Evolutionary conservation across 2,113 vertebrate species (phyloP), one percentile per base, ranked within the genome.

Genomic region (Oxygymnocypris stewartii): DNA sequence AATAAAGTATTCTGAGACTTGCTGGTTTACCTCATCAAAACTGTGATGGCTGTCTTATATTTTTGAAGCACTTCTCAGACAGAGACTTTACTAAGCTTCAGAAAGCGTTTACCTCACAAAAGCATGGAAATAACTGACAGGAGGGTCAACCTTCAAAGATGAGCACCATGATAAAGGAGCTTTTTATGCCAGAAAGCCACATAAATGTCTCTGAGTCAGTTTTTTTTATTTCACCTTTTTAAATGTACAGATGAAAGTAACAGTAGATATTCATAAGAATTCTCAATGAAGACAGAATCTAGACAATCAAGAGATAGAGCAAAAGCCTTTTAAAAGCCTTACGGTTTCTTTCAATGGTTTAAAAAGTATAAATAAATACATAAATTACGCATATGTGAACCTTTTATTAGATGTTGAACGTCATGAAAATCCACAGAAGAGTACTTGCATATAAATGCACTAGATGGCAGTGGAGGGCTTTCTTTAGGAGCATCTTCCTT

Each of bases 111-210:
- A 59, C 69, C 31, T 79, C 8, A 37, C 79, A 82, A 74, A 81
- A 76, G 84, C 83, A 81, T 81, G 76, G 76, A 82, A 85, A 80
- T 87, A 87, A 87, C 61, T 80, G 86, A 51, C 77, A 75, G 77
- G 82, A 79, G 63, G 76, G 82, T 37, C 51, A 80, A 31, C 69
- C 42, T 85, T 81, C 57, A 63, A 31, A 16, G 42, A 88, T 82
- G 23, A 85, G 42, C 35, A 11, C 40, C 78, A 54, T 57, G 57
- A 75, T 57, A 37, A 20, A 82, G 25, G n/a, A 61, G 49, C 35
- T 63, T 47, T 73, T 80, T n/a, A 49, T 63, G 63, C 75, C 44
- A 79, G 28, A 59, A 28, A 78, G 42, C 80, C 20, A 63, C 40
- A 51, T 28, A 78, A 77, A 84, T 76, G n/a, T 78, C 47, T n/a